Evolutionary conservation across 2,888 invertebrate genomes (phyloP), one percentile per base, ranked within the genome.

Genomic region (Alviniconcha strummeri): DNA sequence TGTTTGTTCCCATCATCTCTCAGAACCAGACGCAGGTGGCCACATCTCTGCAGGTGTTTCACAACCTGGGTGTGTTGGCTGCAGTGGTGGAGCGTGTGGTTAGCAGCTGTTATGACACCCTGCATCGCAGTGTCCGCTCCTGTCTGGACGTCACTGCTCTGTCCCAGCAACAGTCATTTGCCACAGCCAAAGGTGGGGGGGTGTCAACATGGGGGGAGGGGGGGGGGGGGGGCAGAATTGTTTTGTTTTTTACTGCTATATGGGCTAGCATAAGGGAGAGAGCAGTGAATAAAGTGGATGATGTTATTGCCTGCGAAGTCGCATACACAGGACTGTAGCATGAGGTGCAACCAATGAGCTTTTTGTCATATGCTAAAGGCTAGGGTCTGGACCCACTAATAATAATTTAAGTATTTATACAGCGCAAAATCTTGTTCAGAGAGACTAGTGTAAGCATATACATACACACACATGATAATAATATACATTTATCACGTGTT

Each of bases 1-100:
- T 36, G 36, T 36, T 36, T 36, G 36, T 36, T 36, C 36, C 36
- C 36, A 36, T 36, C 36, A 36, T 81, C 54, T 83, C 86, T n/a
- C 88, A 92, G 93, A 94, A 94, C 84, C 93, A 93, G 86, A 92
- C 92, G 13, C 92, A 95, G 94, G 95, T 96, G 75, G 95, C 94
- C 67, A 95, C 95, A n/a, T 95, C 95, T 1, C 94, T 96, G n/a
- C 96, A 96, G 91, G 95, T 96, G 15, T 95, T 96, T 89, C 94
- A 95, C 89, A 95, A 95, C 92, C 92, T 96, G 79, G 91, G 91
- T 57, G 90, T 88, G 84, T 90, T 94, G 76, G 88, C 89, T 52
- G 80, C 85, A 56, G 95, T 95, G 60, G 93, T 95, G 6, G 94
- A 95, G 67, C 93, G 94, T 84, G 93, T 95, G 7, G 92, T 95